Evolutionary conservation across 2,113 vertebrate species (phyloP).

Genomic region (Elephas maximus): DNA sequence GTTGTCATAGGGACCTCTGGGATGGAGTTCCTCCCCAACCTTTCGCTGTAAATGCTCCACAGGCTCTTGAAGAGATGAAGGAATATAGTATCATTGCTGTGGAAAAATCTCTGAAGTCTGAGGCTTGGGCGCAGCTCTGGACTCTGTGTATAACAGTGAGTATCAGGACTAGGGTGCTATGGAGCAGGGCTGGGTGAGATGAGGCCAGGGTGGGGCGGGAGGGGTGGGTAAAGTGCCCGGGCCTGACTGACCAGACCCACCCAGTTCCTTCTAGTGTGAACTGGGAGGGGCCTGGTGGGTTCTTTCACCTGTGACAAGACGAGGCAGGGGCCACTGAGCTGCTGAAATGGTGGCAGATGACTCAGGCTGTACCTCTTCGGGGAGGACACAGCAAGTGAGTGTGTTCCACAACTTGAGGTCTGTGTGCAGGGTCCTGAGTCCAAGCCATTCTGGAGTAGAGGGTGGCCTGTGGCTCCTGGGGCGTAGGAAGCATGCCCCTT

Average conservation of each 20-base stretch:
- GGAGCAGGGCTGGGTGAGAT: neutral
- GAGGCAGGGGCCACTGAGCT: neutral
- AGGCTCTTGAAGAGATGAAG: slow-evolving; percentile 87
- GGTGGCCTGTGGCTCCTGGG: neutral
- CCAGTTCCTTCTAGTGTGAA: neutral
- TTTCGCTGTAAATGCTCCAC: neutral
- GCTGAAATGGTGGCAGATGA: neutral
- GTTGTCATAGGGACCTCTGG: neutral
- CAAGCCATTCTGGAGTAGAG: neutral
- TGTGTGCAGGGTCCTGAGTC: neutral
- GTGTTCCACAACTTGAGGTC: neutral
- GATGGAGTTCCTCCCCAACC: neutral
- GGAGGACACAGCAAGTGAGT: neutral
- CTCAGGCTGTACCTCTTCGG: neutral
- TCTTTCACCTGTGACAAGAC: neutral
- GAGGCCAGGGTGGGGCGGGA: neutral
- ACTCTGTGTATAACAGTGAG: slow-evolving; percentile 95
- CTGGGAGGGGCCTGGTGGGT: neutral
- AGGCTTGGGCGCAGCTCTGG: slow-evolving; percentile 88
- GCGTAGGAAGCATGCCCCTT: neutral
- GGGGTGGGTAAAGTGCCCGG: neutral
- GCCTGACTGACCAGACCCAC: neutral
- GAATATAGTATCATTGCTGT: slow-evolving; percentile 89
- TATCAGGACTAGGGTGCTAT: neutral
- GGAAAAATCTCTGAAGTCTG: slow-evolving; percentile 96